phyloP scores from a whole-genome alignment of 2,113 vertebrate species.

The Tyrannus savana region DNA sequence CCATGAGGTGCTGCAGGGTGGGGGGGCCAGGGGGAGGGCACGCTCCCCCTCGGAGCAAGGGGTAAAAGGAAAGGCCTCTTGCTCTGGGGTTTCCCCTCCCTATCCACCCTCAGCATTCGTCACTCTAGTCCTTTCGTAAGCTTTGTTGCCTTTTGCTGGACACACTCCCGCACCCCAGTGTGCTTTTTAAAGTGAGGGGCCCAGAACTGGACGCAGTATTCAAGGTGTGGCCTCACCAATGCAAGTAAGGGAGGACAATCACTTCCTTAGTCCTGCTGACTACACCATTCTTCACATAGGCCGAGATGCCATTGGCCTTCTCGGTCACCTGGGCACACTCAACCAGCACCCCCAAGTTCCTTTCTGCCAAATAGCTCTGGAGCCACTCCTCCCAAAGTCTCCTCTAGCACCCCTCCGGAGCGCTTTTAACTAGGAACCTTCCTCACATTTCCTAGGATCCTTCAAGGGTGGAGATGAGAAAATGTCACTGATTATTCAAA shows the following conservation, averaged over 20 bases:
- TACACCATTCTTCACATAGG: not conserved
- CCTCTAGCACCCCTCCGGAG: no score
- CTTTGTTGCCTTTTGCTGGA: not conserved
- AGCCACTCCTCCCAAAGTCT: not conserved
- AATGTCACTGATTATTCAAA: not conserved
- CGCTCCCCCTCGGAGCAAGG: no score
- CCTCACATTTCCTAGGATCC: not conserved
- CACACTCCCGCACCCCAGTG: not conserved
- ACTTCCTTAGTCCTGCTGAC: not conserved
- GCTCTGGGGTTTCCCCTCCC: no score
- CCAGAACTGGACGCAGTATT: not conserved
- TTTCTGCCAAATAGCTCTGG: not conserved
- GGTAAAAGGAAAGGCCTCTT: no score
- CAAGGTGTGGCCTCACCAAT: not conserved
- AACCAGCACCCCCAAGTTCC: not conserved
- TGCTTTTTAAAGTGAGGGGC: not conserved
- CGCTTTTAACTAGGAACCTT: not conserved
- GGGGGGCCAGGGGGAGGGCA: no score
- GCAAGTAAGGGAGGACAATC: not conserved
- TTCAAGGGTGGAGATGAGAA: not conserved
- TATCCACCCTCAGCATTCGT: no score
- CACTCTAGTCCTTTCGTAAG: not conserved
- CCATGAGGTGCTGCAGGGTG: no score
- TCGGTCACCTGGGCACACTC: not conserved
- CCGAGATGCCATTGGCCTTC: not conserved